phyloP scores from a whole-genome alignment of 2,797 vertebrate genomes.

The Austrolebias charrua region DNA sequence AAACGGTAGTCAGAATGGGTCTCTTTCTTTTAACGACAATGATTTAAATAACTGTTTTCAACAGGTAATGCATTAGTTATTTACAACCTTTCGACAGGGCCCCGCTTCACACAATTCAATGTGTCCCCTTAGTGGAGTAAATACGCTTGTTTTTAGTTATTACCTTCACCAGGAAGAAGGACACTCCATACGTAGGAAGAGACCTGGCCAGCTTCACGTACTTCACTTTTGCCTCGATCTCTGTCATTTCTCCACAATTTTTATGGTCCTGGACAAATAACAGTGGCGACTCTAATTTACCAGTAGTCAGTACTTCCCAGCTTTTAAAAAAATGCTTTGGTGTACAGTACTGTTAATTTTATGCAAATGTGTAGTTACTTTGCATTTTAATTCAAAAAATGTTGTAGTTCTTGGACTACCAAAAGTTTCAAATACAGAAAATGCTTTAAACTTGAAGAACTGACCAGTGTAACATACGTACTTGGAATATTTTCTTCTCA shows the following conservation, averaged over 20 bases:
- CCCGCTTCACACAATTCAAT: no score
- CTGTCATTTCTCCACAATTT: conserved; percentile 93
- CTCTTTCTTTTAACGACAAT: no score
- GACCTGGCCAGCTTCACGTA: conserved; percentile 96
- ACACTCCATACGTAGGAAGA: conserved; percentile 93
- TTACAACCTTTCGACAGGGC: no score
- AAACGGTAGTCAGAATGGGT: no score
- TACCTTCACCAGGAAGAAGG: conserved; percentile 98
- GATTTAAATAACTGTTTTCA: no score
- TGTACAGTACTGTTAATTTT: neutral
- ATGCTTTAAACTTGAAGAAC: conserved; percentile 20
- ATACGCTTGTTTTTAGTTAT: conserved; percentile 7
- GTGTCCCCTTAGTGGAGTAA: neutral
- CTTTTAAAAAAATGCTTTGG: conserved; percentile 1
- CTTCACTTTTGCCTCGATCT: conserved; percentile 98
- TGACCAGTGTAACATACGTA: conserved; percentile 64
- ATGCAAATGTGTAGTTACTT: conserved; percentile 10
- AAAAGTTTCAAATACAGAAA: conserved; percentile 3
- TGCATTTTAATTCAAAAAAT: neutral
- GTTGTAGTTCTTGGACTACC: neutral
- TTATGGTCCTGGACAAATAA: conserved; percentile 88
- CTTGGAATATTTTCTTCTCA: conserved; percentile 98
- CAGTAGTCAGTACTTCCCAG: neutral
- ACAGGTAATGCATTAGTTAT: no score
- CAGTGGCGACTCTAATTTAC: conserved; percentile 5